These are phyloP conservation scores for Hafferia zeledoni DNA, from an alignment of 2,797 vertebrate genomes.

Conservation along the genomic window DNA sequence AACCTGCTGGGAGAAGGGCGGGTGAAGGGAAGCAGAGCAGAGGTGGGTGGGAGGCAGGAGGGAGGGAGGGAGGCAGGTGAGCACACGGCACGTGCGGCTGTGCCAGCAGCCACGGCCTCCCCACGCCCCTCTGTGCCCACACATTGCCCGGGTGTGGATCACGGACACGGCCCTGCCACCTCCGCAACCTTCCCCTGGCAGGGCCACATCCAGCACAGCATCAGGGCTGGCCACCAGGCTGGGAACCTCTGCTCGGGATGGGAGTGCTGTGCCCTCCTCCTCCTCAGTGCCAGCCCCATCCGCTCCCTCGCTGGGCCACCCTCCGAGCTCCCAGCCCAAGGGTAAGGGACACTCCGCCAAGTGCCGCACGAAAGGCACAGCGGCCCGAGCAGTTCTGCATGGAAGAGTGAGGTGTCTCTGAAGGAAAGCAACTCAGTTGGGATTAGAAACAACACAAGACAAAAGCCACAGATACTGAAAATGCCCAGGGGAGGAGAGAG, in stretches of 20 bases:
- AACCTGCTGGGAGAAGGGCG: fast-evolving
- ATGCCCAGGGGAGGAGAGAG: background rate
- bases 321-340: background rate
- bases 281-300: background rate
- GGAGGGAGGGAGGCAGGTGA: background rate
- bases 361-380: background rate
- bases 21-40: fast-evolving
- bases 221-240: background rate
- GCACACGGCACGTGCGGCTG: background rate
- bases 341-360: background rate
- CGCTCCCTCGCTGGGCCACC: background rate
- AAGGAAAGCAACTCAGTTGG: background rate
- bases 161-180: background rate
- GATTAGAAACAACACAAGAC: background rate
- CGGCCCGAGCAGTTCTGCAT: background rate
- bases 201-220: background rate
- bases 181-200: background rate
- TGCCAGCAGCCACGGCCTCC: background rate
- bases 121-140: fast-evolving
- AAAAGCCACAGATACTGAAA: slow-evolving; percentile 16
- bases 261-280: background rate
- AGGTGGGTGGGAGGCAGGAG: background rate
- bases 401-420: background rate
- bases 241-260: background rate
- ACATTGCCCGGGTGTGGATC: fast-evolving